phyloP scores from a whole-genome alignment of 2,888 invertebrate species.

The Cheilosia scutellata region DNA sequence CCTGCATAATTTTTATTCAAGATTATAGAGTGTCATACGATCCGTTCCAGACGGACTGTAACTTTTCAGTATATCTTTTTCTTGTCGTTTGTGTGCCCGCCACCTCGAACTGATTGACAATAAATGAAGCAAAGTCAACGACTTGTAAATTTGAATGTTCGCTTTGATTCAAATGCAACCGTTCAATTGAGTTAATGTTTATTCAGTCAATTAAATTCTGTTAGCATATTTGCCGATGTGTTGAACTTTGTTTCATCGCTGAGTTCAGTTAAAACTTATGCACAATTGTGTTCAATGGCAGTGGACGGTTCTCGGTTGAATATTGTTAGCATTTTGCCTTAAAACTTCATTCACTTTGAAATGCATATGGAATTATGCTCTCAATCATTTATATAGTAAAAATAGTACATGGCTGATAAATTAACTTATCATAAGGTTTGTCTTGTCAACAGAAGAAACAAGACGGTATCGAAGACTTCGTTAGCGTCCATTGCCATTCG shows the following conservation, averaged over 20 bases:
- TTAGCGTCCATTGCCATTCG: no score
- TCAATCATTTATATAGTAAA: not conserved
- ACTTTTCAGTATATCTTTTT: not conserved
- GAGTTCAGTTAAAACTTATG: not conserved
- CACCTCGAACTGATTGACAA: conserved; percentile 19
- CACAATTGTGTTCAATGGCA: conserved; percentile 5
- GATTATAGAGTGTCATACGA: no score
- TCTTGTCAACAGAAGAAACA: no score
- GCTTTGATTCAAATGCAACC: conserved; percentile 63
- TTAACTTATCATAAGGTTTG: no score
- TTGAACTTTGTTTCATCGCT: conserved; percentile 47
- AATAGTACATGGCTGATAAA: no score
- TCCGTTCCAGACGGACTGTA: not conserved
- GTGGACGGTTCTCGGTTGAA: not conserved
- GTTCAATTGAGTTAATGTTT: conserved; percentile 64
- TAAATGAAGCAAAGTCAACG: conserved; percentile 49
- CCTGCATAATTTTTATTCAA: no score
- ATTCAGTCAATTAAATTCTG: conserved; percentile 64
- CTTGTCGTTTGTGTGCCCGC: not conserved
- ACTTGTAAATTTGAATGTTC: conserved; percentile 50
- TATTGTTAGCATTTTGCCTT: conserved; percentile 12
- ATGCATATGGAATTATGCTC: not conserved
- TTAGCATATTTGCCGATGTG: conserved; percentile 11
- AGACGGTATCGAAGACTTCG: no score
- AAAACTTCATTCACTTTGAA: not conserved